phyloP scores from a whole-genome alignment of 2,797 vertebrate genomes.

The Pachyuromys duprasi region DNA sequence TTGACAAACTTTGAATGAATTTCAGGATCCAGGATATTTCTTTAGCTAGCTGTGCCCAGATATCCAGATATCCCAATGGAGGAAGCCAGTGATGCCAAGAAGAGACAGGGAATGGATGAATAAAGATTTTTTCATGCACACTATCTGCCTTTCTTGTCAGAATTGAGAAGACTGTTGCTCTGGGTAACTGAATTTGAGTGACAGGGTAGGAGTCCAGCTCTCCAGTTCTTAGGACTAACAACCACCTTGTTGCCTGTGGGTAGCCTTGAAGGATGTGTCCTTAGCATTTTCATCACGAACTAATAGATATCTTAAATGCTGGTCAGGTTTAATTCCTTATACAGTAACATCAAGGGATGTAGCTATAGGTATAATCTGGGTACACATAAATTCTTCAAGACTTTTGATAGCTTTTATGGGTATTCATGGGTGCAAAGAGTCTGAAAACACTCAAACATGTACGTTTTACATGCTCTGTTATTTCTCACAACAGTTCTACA shows the following conservation, averaged over 20 bases:
- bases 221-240: neutral
- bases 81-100: neutral
- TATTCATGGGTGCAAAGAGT: neutral
- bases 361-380: neutral
- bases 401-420: neutral
- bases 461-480: neutral
- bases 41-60: neutral
- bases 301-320: neutral
- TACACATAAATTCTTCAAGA: neutral
- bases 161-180: neutral
- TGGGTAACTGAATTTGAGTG: neutral
- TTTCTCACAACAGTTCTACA: neutral
- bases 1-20: constrained; percentile 17
- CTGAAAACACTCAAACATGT: neutral
- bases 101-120: neutral
- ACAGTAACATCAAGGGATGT: neutral
- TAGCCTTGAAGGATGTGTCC: neutral
- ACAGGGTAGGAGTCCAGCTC: neutral
- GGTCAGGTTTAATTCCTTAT: neutral
- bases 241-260: neutral
- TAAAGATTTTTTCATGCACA: neutral
- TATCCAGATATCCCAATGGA: neutral
- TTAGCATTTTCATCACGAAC: neutral
- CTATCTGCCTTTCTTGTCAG: neutral
- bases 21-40: neutral